A percentile compares a stretch with the other conserved stretches of the same genome.
Conservation (phyloP, 2,797 vertebrate species). For the Anguilla anguilla region DNA sequence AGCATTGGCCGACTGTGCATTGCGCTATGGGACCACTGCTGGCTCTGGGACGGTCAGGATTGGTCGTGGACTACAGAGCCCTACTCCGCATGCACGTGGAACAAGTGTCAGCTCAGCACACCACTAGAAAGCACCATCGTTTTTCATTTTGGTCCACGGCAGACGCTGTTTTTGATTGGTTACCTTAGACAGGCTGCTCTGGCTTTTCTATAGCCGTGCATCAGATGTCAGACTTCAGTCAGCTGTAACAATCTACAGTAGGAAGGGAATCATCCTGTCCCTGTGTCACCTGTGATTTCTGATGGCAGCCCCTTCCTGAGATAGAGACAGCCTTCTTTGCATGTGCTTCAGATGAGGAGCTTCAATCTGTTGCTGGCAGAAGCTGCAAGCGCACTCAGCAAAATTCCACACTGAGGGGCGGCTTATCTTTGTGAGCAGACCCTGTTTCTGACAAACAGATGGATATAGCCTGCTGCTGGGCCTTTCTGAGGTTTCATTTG, state of each 20-base stretch:
- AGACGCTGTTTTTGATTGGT: neutral
- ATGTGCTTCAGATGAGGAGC: neutral
- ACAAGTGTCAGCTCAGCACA: neutral
- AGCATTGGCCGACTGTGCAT: neutral
- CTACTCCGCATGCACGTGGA: neutral
- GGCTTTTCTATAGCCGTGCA: neutral
- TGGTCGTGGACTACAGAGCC: neutral
- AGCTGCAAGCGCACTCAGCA: neutral
- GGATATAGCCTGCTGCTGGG: neutral
- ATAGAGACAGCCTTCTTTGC: neutral
- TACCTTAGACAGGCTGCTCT: neutral
- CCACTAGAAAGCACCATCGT: neutral
- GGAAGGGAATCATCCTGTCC: neutral
- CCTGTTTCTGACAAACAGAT: neutral
- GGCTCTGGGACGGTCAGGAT: neutral
- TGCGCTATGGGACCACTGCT: neutral
- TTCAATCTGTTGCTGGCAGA: neutral
- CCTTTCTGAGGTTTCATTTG: neutral
- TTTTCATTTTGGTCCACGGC: neutral
- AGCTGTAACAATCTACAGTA: neutral
- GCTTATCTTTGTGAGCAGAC: conserved; percentile 5
- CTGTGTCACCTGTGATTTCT: neutral
- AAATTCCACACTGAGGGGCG: neutral
- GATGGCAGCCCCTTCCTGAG: neutral
- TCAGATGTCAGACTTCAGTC: neutral